Conservation (phyloP, 2,797 vertebrate genomes). For the Merluccius polli region DNA sequence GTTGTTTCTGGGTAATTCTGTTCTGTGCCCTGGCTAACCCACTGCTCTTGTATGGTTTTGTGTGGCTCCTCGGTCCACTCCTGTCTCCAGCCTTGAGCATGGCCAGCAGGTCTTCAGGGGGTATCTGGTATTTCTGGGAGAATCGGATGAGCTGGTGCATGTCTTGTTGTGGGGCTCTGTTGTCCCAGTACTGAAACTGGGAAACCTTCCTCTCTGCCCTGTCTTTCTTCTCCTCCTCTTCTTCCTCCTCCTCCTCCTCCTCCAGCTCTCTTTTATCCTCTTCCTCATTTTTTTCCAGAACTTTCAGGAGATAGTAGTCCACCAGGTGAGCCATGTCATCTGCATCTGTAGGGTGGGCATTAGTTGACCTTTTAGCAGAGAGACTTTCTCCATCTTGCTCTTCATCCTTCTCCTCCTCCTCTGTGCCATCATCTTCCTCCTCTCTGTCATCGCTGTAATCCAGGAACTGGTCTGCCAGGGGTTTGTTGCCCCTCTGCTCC, state of each 20-base stretch:
- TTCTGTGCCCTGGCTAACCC: conserved; percentile 61
- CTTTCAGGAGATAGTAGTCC: conserved; percentile 84
- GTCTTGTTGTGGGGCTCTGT: conserved; percentile 74
- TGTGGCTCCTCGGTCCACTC: conserved; percentile 25
- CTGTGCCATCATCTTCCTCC: conserved; percentile 34
- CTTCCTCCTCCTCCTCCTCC: conserved; percentile 63
- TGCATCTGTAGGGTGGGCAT: conserved; percentile 52
- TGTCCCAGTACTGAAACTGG: conserved; percentile 47
- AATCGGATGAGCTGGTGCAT: conserved; percentile 86
- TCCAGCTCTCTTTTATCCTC: conserved; percentile 63
- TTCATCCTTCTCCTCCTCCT: conserved; percentile 45
- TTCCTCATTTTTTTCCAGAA: conserved; percentile 74
- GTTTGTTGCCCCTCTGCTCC: conserved; percentile 74
- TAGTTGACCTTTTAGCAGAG: conserved; percentile 75
- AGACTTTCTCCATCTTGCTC: conserved; percentile 67
- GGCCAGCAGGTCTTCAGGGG: conserved; percentile 87
- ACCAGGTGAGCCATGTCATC: conserved; percentile 81
- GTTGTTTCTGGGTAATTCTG: conserved; percentile 66
- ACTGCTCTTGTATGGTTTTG: conserved; percentile 60
- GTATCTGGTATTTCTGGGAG: conserved; percentile 89
- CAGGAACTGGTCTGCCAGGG: conserved; percentile 71
- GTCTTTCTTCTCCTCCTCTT: conserved; percentile 73
- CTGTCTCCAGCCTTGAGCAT: conserved; percentile 76
- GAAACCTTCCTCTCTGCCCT: conserved; percentile 71
- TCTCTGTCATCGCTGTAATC: conserved; percentile 64